Conservation (phyloP, 2,797 vertebrate species). For the Nannoperca australis region DNA sequence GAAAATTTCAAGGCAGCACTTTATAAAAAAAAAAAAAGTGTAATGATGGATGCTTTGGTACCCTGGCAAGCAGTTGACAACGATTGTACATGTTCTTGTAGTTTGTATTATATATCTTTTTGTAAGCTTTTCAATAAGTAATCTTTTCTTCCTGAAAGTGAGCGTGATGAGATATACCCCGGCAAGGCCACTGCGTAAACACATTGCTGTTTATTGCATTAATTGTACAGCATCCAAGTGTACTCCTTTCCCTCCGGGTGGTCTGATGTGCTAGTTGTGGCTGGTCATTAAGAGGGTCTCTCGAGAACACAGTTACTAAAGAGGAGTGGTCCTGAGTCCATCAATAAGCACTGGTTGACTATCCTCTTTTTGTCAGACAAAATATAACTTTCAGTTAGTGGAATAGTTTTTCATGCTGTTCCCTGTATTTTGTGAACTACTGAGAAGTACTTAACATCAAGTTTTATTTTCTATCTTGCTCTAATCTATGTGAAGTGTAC, state of each 20-base stretch:
- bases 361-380: neutral
- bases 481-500: neutral
- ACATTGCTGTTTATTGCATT: neutral
- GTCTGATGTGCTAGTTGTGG: constrained; percentile 9
- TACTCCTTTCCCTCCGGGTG: neutral
- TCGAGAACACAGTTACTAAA: constrained; percentile 22
- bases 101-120: neutral
- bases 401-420: neutral
- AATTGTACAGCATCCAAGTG: constrained; percentile 4
- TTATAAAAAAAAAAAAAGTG: neutral
- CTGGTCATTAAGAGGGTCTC: constrained; percentile 38
- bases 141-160: neutral
- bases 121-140: neutral
- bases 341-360: constrained; percentile 11
- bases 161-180: neutral
- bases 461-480: constrained; percentile 23
- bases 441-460: neutral
- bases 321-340: constrained; percentile 6
- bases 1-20: constrained; percentile 42
- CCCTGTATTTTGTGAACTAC: neutral
- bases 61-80: neutral
- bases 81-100: neutral
- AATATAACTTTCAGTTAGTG: neutral
- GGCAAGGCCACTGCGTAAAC: neutral
- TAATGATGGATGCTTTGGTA: neutral